phyloP scores from a whole-genome alignment of 2,113 vertebrate species.

The Bostrychus sinensis region DNA sequence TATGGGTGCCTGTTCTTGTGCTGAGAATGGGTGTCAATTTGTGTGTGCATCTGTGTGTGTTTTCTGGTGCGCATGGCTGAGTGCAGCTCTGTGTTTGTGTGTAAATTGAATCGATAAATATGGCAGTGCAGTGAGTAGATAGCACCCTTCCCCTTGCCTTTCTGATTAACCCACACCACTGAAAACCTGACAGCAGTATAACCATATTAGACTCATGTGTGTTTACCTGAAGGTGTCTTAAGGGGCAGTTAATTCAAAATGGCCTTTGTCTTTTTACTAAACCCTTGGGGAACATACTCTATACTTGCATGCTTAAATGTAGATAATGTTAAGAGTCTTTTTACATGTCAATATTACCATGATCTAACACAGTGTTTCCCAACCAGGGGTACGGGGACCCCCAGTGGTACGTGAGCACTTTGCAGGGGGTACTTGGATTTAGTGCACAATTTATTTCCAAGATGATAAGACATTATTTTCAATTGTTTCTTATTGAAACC shows the following conservation, averaged over 20 bases:
- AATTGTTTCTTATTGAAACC: too few relatives aligned
- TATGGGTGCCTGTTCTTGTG: conserved; percentile 81
- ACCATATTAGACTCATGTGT: conserved; percentile 46
- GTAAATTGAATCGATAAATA: conserved; percentile 84
- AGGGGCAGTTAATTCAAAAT: conserved; percentile 41
- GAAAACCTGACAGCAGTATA: conserved; percentile 79
- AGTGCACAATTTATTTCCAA: too few relatives aligned
- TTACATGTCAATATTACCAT: neutral
- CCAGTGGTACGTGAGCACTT: too few relatives aligned
- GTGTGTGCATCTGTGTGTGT: conserved; percentile 53
- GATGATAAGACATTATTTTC: too few relatives aligned
- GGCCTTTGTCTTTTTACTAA: conserved; percentile 70
- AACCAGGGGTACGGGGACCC: too few relatives aligned
- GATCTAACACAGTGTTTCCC: too few relatives aligned
- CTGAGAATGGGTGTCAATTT: conserved; percentile 73
- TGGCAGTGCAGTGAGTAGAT: conserved; percentile 80
- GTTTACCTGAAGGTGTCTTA: conserved; percentile 15
- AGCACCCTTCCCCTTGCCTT: conserved; percentile 81
- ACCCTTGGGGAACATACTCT: conserved; percentile 41
- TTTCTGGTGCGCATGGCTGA: conserved; percentile 29
- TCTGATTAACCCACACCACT: conserved; percentile 81
- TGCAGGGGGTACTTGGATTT: too few relatives aligned
- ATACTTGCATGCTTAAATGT: conserved; percentile 28
- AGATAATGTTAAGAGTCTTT: neutral
- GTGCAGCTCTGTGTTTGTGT: conserved; percentile 42